Base-by-base conservation (phyloP, 2,797 vertebrate genomes). In the Poecilia gillii region DNA sequence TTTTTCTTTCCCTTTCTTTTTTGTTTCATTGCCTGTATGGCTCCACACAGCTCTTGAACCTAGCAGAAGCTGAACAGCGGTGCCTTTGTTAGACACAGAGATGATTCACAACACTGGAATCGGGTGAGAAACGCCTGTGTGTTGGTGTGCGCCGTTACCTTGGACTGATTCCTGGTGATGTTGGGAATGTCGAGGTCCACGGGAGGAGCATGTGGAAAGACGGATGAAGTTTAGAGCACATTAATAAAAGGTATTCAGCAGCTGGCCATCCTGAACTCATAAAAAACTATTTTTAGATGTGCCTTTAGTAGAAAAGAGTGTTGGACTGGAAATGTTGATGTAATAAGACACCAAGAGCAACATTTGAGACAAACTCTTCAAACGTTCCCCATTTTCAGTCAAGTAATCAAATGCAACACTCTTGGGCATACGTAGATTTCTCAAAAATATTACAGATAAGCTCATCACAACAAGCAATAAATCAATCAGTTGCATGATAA, bases 131-230 rank as follows among this genome's bases (percentile, higher is more conserved):
- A 39, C 33, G 43, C 75, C 11, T 46, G 47, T 12, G 80, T 79
- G 71, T 78, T 68, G 73, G 75, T 82, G 76, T 86, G 73, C 57
- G 77, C 36, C 0, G 59, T 91, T 96, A 96, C 96, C 95, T 96
- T 96, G 91, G 95, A 92, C 83, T 96, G 96, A 93, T 49, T 95
- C 91, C 96, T 96, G 92, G 82, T 86, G 85, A 88, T 84, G 87
- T 89, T 72, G 80, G 76, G 81, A 73, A n/a, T 88, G 81, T 90
- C 77, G 85, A 79, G 59, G 91, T 89, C 85, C 88, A 90, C 45
- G 7, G 87, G 64, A 12, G 85, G 59, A 87, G 64, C 90, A 90
- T 87, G 85, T 79, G 88, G 85, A 83, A 71, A 93, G 77, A 93
- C 33, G 84, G 47, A 87, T 25, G 39, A 88, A 74, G 87, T 83